These are phyloP conservation scores for Agrotis exclamationis DNA, from an alignment of 2,888 invertebrate genomes.

Conservation along the genomic window DNA sequence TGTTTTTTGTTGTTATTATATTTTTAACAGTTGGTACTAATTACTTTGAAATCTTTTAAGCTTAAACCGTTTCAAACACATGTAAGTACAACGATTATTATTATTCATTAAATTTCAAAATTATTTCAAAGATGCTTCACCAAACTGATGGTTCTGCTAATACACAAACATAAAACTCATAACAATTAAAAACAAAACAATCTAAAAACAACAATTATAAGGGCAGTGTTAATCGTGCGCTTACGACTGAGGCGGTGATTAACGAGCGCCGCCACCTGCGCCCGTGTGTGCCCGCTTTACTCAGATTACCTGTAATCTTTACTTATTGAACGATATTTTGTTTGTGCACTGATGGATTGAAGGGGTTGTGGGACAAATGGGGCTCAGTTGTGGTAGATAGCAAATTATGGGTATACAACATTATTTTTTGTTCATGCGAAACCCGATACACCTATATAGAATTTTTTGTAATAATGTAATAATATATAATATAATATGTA, in stretches of 20 bases:
- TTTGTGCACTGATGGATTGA: conserved; percentile 22
- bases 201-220: conserved; percentile 26
- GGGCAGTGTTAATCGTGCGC: conserved; percentile 22
- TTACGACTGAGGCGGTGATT: conserved; percentile 39
- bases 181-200: conserved; percentile 21
- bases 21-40: too few relatives aligned
- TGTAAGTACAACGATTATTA: too few relatives aligned
- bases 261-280: conserved; percentile 57
- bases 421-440: too few relatives aligned
- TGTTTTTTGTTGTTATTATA: too few relatives aligned
- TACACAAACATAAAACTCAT: not conserved
- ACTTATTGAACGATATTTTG: conserved; percentile 59
- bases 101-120: too few relatives aligned
- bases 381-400: not conserved
- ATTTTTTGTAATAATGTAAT: too few relatives aligned
- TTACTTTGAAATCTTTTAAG: too few relatives aligned
- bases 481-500: too few relatives aligned
- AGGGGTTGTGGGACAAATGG: conserved; percentile 10
- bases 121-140: too few relatives aligned
- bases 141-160: too few relatives aligned
- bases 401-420: not conserved
- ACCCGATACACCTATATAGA: too few relatives aligned
- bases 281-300: conserved; percentile 29
- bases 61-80: too few relatives aligned
- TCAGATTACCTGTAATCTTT: conserved; percentile 58